Conservation (phyloP, 2,888 invertebrate species). For the Philaethria dido region DNA sequence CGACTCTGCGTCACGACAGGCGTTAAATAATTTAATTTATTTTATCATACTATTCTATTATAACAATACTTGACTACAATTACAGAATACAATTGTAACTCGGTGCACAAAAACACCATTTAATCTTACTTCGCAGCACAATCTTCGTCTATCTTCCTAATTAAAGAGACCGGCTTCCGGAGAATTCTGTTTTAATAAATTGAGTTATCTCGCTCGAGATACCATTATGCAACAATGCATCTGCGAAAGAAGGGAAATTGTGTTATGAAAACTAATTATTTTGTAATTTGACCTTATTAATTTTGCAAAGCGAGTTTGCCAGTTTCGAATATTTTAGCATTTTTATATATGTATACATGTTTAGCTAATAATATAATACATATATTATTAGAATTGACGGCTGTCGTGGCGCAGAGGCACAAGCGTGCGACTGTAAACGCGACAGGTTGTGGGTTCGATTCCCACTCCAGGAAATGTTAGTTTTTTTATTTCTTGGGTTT, state of each 20-base stretch:
- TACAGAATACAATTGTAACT: background rate
- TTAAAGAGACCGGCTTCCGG: conserved; percentile 26
- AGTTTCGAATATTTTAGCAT: background rate
- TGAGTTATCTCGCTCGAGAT: conserved; percentile 14
- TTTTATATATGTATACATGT: no score
- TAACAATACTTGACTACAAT: background rate
- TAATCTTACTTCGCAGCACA: conserved; percentile 16
- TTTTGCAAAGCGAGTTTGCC: conserved; percentile 4
- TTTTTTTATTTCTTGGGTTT: no score
- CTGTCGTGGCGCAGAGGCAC: no score
- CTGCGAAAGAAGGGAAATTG: conserved; percentile 11
- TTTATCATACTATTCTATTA: background rate
- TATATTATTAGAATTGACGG: no score
- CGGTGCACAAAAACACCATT: conserved; percentile 15
- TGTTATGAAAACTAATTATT: conserved; percentile 8
- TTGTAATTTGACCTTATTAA: conserved; percentile 13
- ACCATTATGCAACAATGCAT: conserved; percentile 28
- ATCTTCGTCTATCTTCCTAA: conserved; percentile 15
- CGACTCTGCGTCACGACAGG: no score
- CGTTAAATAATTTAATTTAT: background rate
- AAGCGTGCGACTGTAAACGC: no score
- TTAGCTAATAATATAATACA: no score
- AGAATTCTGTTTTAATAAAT: conserved; percentile 14
- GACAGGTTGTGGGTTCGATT: no score
- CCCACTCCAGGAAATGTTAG: no score